Conservation (phyloP, 2,113 vertebrate species). For the Thryonomys swinderianus region DNA sequence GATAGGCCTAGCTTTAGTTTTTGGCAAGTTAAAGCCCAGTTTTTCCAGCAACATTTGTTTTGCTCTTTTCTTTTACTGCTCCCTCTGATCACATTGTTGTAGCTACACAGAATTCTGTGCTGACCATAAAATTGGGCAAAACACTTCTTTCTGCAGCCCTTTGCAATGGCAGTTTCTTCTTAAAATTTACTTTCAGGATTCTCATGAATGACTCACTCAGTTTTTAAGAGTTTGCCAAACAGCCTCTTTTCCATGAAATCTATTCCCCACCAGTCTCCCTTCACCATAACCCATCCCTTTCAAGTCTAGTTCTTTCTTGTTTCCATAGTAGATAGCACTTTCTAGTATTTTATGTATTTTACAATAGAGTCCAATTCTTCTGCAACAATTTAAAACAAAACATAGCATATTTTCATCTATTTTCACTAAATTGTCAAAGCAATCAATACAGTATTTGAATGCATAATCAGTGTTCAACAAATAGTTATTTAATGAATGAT, state of each 20-base stretch:
- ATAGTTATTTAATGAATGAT: neutral
- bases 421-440: neutral
- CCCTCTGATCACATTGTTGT: no score
- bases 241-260: neutral
- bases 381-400: neutral
- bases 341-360: neutral
- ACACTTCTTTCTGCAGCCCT: no score
- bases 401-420: neutral
- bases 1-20: no score
- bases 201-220: no score
- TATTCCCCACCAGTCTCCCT: neutral
- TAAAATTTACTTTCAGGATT: no score
- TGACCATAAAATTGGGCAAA: no score
- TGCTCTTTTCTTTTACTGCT: no score
- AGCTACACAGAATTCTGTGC: no score
- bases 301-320: neutral
- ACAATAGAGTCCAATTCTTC: neutral
- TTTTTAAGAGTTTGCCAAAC: neutral
- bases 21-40: no score
- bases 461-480: neutral
- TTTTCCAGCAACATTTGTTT: no score
- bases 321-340: neutral
- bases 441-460: neutral
- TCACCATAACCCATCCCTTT: rapidly evolving
- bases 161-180: no score